Evolutionary conservation across 2,888 invertebrate genomes (phyloP).

Genomic region (Philereme vetulata): DNA sequence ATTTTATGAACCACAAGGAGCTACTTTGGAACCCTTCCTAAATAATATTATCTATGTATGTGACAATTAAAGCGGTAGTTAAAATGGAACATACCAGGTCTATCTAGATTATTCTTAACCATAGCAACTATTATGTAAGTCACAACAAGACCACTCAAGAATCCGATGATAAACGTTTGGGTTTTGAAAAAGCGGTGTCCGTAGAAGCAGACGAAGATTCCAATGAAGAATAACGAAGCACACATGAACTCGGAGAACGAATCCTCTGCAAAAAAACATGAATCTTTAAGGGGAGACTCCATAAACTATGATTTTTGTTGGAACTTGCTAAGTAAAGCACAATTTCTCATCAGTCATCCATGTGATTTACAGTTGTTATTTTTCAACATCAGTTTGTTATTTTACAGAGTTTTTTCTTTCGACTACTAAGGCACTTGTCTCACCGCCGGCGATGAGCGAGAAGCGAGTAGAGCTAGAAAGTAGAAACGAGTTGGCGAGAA

Average conservation of each 20-base stretch:
- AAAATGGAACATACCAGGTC: conserved; percentile 42
- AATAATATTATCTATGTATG: background rate
- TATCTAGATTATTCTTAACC: conserved; percentile 49
- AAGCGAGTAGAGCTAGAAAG: too few relatives aligned
- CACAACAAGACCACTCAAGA: conserved; percentile 81
- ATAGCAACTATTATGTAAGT: conserved; percentile 76
- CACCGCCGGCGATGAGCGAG: too few relatives aligned
- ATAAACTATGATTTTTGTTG: too few relatives aligned
- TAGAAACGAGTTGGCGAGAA: too few relatives aligned
- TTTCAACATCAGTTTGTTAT: too few relatives aligned
- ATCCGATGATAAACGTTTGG: conserved; percentile 85
- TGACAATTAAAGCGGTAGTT: background rate
- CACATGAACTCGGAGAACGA: conserved; percentile 54
- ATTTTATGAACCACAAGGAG: conserved; percentile 5
- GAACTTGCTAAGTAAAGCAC: too few relatives aligned
- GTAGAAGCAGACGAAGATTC: conserved; percentile 84
- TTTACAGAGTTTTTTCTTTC: too few relatives aligned
- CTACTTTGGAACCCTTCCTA: background rate
- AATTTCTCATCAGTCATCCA: too few relatives aligned
- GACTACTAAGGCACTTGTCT: too few relatives aligned
- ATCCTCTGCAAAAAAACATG: conserved; percentile 31
- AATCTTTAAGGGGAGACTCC: background rate
- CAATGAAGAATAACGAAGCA: conserved; percentile 82
- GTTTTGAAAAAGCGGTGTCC: conserved; percentile 86
- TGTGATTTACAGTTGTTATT: too few relatives aligned